These are phyloP conservation scores for Lathamus discolor DNA, from an alignment of 2,113 vertebrate species.

Conservation along the genomic window DNA sequence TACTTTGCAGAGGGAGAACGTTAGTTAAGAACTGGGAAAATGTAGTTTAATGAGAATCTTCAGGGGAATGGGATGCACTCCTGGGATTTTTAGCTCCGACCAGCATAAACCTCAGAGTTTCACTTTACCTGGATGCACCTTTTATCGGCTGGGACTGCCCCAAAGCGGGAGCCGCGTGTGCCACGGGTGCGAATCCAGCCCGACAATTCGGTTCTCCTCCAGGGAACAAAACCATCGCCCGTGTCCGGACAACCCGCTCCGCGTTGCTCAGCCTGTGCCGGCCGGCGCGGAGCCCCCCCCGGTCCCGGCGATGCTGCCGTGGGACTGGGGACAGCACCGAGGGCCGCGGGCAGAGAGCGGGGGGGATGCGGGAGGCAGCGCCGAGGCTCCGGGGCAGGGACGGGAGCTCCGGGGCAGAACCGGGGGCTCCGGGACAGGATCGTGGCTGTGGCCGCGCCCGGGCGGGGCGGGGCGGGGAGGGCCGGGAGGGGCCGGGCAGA, in stretches of 20 bases:
- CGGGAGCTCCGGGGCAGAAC: neutral
- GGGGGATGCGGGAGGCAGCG: neutral
- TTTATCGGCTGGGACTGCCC: neutral
- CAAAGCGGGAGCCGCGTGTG: neutral
- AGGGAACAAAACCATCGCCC: neutral
- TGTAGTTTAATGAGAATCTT: neutral
- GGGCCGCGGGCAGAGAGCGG: neutral
- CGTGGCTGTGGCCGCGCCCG: neutral
- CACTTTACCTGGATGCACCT: neutral
- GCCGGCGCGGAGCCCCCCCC: neutral
- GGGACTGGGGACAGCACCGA: too few relatives aligned
- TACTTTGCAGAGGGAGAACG: neutral
- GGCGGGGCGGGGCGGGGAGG: neutral
- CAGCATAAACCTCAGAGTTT: neutral
- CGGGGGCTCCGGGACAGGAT: neutral
- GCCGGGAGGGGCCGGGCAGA: too few relatives aligned
- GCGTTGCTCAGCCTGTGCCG: neutral
- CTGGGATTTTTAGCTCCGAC: neutral
- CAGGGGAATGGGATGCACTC: neutral
- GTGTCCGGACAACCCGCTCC: neutral
- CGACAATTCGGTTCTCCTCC: neutral
- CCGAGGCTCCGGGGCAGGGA: neutral
- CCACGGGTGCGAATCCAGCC: neutral
- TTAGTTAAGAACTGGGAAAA: neutral
- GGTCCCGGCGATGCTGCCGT: neutral